These are phyloP conservation scores for Tortricodes alternella DNA, from an alignment of 2,888 invertebrate species.

Conservation along the genomic window DNA sequence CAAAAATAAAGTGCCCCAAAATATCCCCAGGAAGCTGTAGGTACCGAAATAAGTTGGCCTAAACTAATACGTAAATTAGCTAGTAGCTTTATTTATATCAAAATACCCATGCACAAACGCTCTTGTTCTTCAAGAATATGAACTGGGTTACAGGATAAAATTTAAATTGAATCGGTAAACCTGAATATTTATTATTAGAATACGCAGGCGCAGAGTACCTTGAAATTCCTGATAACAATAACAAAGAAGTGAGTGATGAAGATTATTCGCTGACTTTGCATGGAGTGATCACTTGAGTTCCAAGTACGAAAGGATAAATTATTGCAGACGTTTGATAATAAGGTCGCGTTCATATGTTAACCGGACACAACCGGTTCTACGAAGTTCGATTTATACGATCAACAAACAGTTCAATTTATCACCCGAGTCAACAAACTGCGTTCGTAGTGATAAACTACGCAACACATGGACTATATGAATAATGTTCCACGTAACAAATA, in stretches of 20 bases:
- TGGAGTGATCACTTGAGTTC: constrained; percentile 36
- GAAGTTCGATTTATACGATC: constrained; percentile 46
- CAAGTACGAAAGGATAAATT: constrained; percentile 39
- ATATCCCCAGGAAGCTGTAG: constrained; percentile 42
- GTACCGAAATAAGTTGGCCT: constrained; percentile 14
- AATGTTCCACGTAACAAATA: neutral
- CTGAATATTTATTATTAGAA: neutral
- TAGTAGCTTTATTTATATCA: neutral
- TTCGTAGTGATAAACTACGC: constrained; percentile 32
- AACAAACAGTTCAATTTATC: constrained; percentile 40
- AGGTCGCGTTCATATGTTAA: constrained; percentile 52
- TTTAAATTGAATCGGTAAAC: neutral
- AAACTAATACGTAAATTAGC: neutral
- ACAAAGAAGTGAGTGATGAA: constrained; percentile 32
- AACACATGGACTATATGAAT: constrained; percentile 8
- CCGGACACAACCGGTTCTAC: constrained; percentile 51
- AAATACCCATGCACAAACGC: neutral
- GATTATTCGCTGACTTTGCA: constrained; percentile 37
- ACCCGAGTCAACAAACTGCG: constrained; percentile 35
- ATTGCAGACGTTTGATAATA: constrained; percentile 53
- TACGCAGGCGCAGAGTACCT: constrained; percentile 39
- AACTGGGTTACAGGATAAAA: too few species aligned
- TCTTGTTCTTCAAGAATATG: too few species aligned
- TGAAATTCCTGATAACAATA: constrained; percentile 50
- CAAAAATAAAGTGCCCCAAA: constrained; percentile 52